Percentiles rank a stretch among this genome's conserved stretches.
phyloP scores from a whole-genome alignment of 53 echinoderm and acorn worm genomes.

The Zoroaster sp. region DNA sequence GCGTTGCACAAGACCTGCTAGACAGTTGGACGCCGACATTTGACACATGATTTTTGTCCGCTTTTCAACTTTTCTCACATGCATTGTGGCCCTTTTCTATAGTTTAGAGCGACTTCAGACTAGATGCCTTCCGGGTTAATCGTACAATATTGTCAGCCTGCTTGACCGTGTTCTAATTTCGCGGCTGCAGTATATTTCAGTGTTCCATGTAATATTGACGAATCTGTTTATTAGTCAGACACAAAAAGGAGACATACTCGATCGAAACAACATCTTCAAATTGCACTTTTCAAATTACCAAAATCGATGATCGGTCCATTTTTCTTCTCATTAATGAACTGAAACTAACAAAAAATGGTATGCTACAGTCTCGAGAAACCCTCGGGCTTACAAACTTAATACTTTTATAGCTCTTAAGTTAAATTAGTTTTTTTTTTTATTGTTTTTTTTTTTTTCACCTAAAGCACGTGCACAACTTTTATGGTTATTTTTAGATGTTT shows the following conservation, averaged over 20 bases:
- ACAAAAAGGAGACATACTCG: background rate
- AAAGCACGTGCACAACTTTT: no score
- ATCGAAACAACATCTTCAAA: background rate
- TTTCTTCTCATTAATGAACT: no score
- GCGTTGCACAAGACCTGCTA: constrained; percentile 11
- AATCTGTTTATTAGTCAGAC: constrained; percentile 18
- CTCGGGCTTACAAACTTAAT: no score
- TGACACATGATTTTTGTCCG: constrained; percentile 49
- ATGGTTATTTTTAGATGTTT: no score
- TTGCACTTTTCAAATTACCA: background rate
- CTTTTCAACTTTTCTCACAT: background rate
- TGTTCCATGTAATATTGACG: constrained; percentile 19
- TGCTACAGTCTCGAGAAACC: no score
- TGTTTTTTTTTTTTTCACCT: no score
- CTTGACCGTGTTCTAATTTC: constrained; percentile 57
- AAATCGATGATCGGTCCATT: no score
- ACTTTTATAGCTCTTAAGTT: no score
- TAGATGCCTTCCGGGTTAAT: constrained; percentile 28
- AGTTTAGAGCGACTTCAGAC: background rate
- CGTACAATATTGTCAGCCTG: constrained; percentile 22
- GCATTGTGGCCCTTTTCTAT: background rate
- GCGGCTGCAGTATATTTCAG: background rate
- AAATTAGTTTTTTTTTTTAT: no score
- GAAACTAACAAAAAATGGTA: no score
- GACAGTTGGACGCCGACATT: constrained; percentile 50